Base-by-base conservation (phyloP, 2,797 vertebrate genomes). In the Enteromius mattozi region DNA sequence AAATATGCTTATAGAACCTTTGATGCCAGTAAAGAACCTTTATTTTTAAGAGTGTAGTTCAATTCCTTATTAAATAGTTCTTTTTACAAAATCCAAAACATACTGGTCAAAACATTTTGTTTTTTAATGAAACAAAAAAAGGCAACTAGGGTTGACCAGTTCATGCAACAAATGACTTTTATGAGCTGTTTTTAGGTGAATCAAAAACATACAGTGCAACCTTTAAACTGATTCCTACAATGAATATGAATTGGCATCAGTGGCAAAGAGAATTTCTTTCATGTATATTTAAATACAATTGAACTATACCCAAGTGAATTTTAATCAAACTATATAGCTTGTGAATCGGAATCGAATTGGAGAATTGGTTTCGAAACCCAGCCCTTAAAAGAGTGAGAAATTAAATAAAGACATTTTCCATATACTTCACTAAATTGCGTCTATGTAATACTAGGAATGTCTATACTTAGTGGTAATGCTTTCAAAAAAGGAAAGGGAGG, bases 361-460 rank as follows among this genome's bases (percentile, higher is more conserved):
- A n/a, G 45, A 45, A 63, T 63, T 47, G 27, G 5, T 71, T 47
- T 71, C 7, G 14, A 72, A 17, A 72, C 71, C 19, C 59, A 78
- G 24, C 13, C 54, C 35, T 27, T 35, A 9, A 37, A n/a, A n/a
- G 47, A 76, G 35, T n/a, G 5, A 54, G 24, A 83, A 83, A 83
- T 83, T 42, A 69, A 83, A 83, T 83, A 56, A 77, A 83, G 47
- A 77, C 2, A 3, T 59, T 56, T 68, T 74, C 30, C 78, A 68
- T 65, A 59, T 37, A 72, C 59, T 65, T 65, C 21, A 2, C 5
- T 66, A 75, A 75, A 63, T 63, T 75, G 59, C 17, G 10, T 75
- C 70, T 51, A 51, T 82, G 81, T 66, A 82, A 75, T 51, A 69
- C 81, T 45, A 83, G 12, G 49, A 77, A 68, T 77, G 77, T 77